A percentile compares a stretch with the other conserved stretches of the same genome.
phyloP scores from a whole-genome alignment of 1,140 invertebrate genomes.

The Uloborus diversus region DNA sequence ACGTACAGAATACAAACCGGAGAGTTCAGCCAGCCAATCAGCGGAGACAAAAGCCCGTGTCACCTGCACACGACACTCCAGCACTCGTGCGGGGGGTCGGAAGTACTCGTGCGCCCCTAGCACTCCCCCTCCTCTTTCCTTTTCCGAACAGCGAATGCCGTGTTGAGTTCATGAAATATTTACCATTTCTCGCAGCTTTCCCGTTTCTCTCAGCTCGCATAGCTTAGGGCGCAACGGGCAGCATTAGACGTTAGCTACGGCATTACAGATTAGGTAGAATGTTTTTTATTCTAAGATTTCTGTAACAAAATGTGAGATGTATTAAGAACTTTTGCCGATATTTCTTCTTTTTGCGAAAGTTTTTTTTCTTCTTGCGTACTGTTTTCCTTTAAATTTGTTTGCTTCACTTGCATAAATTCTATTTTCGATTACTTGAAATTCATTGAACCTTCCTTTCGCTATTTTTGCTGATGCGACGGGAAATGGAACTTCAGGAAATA shows the following conservation, averaged over 20 bases:
- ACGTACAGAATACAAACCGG: conserved; percentile 52
- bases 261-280: conserved; percentile 34
- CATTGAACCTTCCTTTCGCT: no score
- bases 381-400: background rate
- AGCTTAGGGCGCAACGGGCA: conserved; percentile 29
- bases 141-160: conserved; percentile 9
- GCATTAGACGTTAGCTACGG: background rate
- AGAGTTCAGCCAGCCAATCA: conserved; percentile 55
- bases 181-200: conserved; percentile 44
- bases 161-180: conserved; percentile 52
- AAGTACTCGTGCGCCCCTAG: conserved; percentile 1
- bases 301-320: conserved; percentile 40
- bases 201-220: conserved; percentile 26
- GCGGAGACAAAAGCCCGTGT: conserved; percentile 52
- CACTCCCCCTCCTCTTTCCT: background rate
- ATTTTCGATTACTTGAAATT: background rate
- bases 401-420: background rate
- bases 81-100: conserved; percentile 21
- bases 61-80: conserved; percentile 50
- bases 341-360: background rate
- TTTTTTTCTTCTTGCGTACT: background rate
- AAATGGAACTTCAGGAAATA: no score
- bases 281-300: conserved; percentile 9
- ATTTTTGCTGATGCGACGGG: no score
- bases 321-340: background rate